Evolutionary conservation across 2,888 invertebrate genomes (phyloP).

Genomic region (Ceratothoa steindachneri): DNA sequence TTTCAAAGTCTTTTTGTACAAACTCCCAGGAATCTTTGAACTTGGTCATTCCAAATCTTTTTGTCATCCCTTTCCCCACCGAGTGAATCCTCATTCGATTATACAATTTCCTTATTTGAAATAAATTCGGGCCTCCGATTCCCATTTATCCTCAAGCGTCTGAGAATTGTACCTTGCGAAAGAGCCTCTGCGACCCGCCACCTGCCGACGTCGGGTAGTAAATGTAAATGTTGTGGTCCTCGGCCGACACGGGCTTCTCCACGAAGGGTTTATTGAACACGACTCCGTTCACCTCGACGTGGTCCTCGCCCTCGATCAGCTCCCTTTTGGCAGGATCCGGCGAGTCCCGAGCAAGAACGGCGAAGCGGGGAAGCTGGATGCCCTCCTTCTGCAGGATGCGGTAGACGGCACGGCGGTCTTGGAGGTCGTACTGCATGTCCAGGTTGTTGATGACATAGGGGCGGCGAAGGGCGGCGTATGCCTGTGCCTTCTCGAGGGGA

Average conservation of each 20-base stretch:
- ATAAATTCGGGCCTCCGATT: too few relatives aligned
- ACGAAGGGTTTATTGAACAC: slow-evolving; percentile 98
- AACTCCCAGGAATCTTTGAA: too few relatives aligned
- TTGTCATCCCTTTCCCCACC: too few relatives aligned
- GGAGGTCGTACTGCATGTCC: slow-evolving; percentile 93
- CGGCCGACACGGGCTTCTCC: slow-evolving; percentile 98
- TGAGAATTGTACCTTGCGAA: slow-evolving; percentile 97
- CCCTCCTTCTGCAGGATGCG: slow-evolving; percentile 87
- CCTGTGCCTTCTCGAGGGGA: slow-evolving; percentile 94
- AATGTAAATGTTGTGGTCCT: slow-evolving; percentile 99
- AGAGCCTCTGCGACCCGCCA: slow-evolving; percentile 93
- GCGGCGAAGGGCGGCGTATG: slow-evolving; percentile 85
- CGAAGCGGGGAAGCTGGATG: slow-evolving; percentile 96
- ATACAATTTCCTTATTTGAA: too few relatives aligned
- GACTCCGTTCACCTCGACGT: slow-evolving; percentile 92
- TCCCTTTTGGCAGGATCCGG: slow-evolving; percentile 68
- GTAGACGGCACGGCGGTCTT: slow-evolving; percentile 91
- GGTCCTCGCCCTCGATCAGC: slow-evolving; percentile 90
- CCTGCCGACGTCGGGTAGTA: slow-evolving; percentile 98
- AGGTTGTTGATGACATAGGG: slow-evolving; percentile 98
- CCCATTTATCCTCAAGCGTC: too few relatives aligned
- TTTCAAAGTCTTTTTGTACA: too few relatives aligned
- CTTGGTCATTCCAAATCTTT: too few relatives aligned
- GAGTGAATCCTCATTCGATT: too few relatives aligned
- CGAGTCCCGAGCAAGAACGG: slow-evolving; percentile 78